phyloP scores from a whole-genome alignment of 2,888 invertebrate species.

The Phasia obesa region DNA sequence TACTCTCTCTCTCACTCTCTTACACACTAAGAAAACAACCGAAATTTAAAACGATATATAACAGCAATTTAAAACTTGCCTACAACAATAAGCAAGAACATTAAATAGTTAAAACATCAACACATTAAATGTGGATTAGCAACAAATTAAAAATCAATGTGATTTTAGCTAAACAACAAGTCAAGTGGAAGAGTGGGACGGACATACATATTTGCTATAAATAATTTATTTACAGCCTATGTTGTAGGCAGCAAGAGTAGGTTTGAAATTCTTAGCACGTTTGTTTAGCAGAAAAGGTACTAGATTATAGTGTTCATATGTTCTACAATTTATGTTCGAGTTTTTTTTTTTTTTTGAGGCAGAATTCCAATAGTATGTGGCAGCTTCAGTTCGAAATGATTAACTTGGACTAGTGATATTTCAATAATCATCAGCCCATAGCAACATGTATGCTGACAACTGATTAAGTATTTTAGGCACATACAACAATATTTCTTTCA shows the following conservation, averaged over 20 bases:
- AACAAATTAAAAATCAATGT: slow-evolving; percentile 47
- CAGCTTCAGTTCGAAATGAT: slow-evolving; percentile 40
- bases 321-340: slow-evolving; percentile 16
- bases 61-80: background rate
- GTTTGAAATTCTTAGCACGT: slow-evolving; percentile 56
- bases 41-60: slow-evolving; percentile 12
- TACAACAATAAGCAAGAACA: slow-evolving; percentile 7
- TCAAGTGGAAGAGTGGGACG: no score
- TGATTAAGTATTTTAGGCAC: no score
- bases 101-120: slow-evolving; percentile 32
- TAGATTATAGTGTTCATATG: background rate
- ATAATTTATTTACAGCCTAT: background rate
- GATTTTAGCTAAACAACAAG: slow-evolving; percentile 10
- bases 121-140: slow-evolving; percentile 44
- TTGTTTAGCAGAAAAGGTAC: background rate
- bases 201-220: no score
- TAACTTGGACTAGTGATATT: slow-evolving; percentile 6
- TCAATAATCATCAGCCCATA: background rate
- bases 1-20: background rate
- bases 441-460: background rate
- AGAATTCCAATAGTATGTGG: slow-evolving; percentile 2
- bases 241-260: background rate
- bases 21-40: background rate
- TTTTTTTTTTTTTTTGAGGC: slow-evolving; percentile 4
- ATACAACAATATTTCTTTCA: no score